Conservation (phyloP, 2,113 vertebrate species). For the Micronycteris hirsuta region DNA sequence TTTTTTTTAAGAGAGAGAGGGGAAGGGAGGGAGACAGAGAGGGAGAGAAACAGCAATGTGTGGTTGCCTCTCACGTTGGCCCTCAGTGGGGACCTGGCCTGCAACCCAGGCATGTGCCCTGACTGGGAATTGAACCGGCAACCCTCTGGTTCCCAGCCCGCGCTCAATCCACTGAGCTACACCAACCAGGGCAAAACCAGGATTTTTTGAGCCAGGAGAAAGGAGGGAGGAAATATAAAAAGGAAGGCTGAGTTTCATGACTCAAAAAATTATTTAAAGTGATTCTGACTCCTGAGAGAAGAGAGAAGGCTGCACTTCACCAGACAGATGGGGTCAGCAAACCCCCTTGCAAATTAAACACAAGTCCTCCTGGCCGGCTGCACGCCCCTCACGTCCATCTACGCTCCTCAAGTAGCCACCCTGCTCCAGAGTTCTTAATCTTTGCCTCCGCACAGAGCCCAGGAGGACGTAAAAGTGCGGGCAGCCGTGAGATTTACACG, state of each 20-base stretch:
- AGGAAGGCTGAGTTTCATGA: neutral
- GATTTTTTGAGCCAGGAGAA: neutral
- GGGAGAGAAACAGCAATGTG: too few species aligned
- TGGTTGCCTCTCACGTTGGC: too few species aligned
- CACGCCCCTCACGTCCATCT: neutral
- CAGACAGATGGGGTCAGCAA: slow-evolving; percentile 59
- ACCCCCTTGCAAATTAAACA: slow-evolving; percentile 21
- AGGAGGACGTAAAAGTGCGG: slow-evolving; percentile 58
- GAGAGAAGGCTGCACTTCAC: slow-evolving; percentile 48
- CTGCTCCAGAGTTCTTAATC: slow-evolving; percentile 43
- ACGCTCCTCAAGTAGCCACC: slow-evolving; percentile 4
- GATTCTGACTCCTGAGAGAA: slow-evolving; percentile 30
- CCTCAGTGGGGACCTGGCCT: too few species aligned
- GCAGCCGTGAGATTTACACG: slow-evolving; percentile 31
- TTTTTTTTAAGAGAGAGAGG: too few species aligned
- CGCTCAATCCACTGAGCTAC: too few species aligned
- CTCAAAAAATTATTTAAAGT: slow-evolving; percentile 46
- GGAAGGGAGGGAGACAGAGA: too few species aligned
- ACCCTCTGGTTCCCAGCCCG: too few species aligned
- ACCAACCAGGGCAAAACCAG: too few species aligned
- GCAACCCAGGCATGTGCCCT: too few species aligned
- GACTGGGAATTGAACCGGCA: too few species aligned
- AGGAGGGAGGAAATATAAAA: neutral
- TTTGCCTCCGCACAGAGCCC: slow-evolving; percentile 49
- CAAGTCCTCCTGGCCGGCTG: neutral